phyloP scores from a whole-genome alignment of 2,113 vertebrate species.

The Macquaria ambigua region DNA sequence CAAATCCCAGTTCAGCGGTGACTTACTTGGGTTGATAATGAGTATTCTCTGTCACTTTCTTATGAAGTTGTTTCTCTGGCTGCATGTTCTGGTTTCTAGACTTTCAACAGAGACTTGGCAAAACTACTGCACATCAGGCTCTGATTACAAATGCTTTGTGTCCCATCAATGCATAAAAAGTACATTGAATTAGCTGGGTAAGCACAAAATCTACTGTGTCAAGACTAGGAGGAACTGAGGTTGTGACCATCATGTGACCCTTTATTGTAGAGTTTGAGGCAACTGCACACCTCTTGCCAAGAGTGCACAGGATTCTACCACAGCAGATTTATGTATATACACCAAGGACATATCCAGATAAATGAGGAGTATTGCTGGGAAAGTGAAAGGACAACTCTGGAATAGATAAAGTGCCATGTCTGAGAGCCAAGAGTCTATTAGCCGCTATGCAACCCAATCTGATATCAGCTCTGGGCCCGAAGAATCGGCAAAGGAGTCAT shows the following conservation, averaged over 20 bases:
- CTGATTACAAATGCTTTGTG: slow-evolving; percentile 60
- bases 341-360: slow-evolving; percentile 56
- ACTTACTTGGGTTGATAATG: slow-evolving; percentile 33
- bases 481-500: slow-evolving; percentile 54
- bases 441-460: slow-evolving; percentile 57
- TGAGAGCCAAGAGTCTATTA: slow-evolving; percentile 62
- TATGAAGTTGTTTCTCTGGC: slow-evolving; percentile 31
- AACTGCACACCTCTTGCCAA: slow-evolving; percentile 38
- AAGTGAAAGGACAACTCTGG: slow-evolving; percentile 54
- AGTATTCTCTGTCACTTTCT: slow-evolving; percentile 44
- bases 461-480: slow-evolving; percentile 49
- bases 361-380: slow-evolving; percentile 60
- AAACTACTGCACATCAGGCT: slow-evolving; percentile 41
- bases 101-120: slow-evolving; percentile 56
- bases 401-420: slow-evolving; percentile 49
- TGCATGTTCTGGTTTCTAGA: slow-evolving; percentile 37
- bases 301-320: slow-evolving; percentile 13
- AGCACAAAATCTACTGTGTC: slow-evolving; percentile 27
- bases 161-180: slow-evolving; percentile 44
- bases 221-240: slow-evolving; percentile 23
- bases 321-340: slow-evolving; percentile 61
- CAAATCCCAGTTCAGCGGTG: slow-evolving; percentile 30
- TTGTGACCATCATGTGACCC: slow-evolving; percentile 58
- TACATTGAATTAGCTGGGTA: slow-evolving; percentile 31
- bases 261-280: slow-evolving; percentile 24